Base-by-base conservation (phyloP, 2,888 invertebrate genomes). In the Caenorhabditis auriculariae region DNA sequence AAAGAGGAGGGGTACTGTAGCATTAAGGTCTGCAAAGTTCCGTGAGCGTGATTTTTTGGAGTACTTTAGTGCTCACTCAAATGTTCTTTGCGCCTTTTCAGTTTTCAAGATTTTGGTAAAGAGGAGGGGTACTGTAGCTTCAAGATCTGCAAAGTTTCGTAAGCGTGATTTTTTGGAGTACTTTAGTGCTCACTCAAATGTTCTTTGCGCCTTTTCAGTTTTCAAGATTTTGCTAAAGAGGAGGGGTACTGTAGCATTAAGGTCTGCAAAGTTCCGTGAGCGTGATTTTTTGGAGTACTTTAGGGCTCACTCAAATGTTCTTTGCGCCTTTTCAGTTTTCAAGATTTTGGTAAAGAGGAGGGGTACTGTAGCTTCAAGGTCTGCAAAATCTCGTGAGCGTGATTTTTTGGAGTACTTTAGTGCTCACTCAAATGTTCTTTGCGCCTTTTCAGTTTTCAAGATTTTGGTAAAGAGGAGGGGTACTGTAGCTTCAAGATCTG, bases 31-130 rank as follows among this genome's bases (percentile, higher is more conserved):
- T 17, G 19, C 41, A 17, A 7, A 17, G 26, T 9, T 9, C 27
- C 24, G 12, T 15, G 28, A 19, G 4, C 29, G 21, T 17, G 29
- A 38, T 35, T 48, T 35, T 38, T 48, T 38, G 38, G 38, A 48
- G 35, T 35, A 48, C 27, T 32, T 42, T 39, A 35, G n/a, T n/a
- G n/a, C n/a, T n/a, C n/a, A n/a, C n/a, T n/a, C n/a, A n/a, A n/a
- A n/a, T n/a, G n/a, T n/a, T n/a, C n/a, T n/a, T n/a, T n/a, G n/a
- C n/a, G n/a, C n/a, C n/a, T n/a, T n/a, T n/a, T n/a, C n/a, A n/a
- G n/a, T n/a, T n/a, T n/a, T n/a, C 32, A 59, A 59, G 1, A 3
- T 38, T 12, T 35, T 35, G 19, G 54, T 52, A 52, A 44, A n/a
- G 4, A 32, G 4, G 32, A 15, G 9, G 32, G 32, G 32, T 32